Base-by-base conservation (phyloP, 2,888 invertebrate species). In the Nudaria mundana region DNA sequence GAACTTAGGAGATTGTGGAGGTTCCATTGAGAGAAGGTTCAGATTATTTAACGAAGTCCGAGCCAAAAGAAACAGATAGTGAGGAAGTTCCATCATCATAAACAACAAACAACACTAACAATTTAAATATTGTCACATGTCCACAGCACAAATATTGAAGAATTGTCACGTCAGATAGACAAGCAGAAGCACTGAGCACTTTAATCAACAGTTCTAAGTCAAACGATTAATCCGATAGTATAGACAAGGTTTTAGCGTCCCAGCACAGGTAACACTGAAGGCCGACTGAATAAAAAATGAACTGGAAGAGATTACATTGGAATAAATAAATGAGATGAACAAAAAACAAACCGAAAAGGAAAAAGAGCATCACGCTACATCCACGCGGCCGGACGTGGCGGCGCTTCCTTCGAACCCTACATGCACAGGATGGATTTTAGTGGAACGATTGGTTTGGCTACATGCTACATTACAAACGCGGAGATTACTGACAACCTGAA, bases 311-410 rank as follows among this genome's bases (percentile, higher is more conserved):
- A 89, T 89, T 89, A 89, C 89, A 88, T 87, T 84, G 89, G 89
- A 89, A 89, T 88, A 89, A 88, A 89, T 88, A 89, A 89, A 89
- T 88, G 88, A 88, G 88, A 87, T 85, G 86, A 88, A 89, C 87
- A 86, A 88, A 88, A 88, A 86, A 81, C 76, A 81, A 75, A 79
- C 76, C 81, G 62, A 83, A 83, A 84, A 80, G 76, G 74, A 84
- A 87, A 84, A 87, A 83, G 81, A 68, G 76, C 80, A 86, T 78
- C 83, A 82, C 78, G 85, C 84, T 79, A 84, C 81, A 86, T 85
- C 83, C 87, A 86, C 82, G 84, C 82, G 86, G 86, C 88, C 88
- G 88, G 88, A 88, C 88, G 87, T 88, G 81, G 85, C 76, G 84
- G 84, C 86, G 86, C 87, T 88, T 87, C 87, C 87, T 86, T 82